These are phyloP conservation scores for Ichneumon xanthorius DNA, from an alignment of 2,888 invertebrate species.

Conservation along the genomic window DNA sequence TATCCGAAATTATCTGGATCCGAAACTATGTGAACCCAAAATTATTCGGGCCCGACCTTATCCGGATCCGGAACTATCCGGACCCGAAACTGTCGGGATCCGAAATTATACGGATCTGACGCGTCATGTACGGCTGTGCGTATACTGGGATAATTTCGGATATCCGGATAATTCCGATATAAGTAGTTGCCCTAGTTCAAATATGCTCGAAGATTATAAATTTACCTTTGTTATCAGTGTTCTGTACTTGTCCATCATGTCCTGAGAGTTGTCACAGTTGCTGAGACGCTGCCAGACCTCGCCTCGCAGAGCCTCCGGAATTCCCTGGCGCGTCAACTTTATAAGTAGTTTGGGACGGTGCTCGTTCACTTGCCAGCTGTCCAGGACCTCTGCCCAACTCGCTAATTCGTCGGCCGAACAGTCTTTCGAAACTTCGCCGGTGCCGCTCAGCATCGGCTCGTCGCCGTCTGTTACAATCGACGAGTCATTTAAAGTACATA, in stretches of 20 bases:
- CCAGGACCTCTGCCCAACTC: constrained; percentile 96
- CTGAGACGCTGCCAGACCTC: constrained; percentile 99
- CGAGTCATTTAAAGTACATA: neutral
- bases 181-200: too few species aligned
- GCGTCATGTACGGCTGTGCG: too few species aligned
- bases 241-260: constrained; percentile 96
- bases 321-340: constrained; percentile 93
- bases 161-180: too few species aligned
- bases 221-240: constrained; percentile 94
- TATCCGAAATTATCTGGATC: too few species aligned
- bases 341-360: constrained; percentile 94
- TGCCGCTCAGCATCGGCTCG: constrained; percentile 98
- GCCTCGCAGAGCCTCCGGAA: constrained; percentile 98
- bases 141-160: too few species aligned
- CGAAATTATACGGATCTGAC: too few species aligned
- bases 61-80: too few species aligned
- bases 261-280: constrained; percentile 92
- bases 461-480: constrained; percentile 90
- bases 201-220: neutral
- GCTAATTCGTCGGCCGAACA: constrained; percentile 96
- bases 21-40: too few species aligned
- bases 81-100: too few species aligned
- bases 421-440: constrained; percentile 98
- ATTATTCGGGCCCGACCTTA: too few species aligned
- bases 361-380: constrained; percentile 89